Percentiles rank a stretch among this genome's conserved stretches.
Conservation (phyloP, 2,113 vertebrate species). For the Rhodinocichla rosea region DNA sequence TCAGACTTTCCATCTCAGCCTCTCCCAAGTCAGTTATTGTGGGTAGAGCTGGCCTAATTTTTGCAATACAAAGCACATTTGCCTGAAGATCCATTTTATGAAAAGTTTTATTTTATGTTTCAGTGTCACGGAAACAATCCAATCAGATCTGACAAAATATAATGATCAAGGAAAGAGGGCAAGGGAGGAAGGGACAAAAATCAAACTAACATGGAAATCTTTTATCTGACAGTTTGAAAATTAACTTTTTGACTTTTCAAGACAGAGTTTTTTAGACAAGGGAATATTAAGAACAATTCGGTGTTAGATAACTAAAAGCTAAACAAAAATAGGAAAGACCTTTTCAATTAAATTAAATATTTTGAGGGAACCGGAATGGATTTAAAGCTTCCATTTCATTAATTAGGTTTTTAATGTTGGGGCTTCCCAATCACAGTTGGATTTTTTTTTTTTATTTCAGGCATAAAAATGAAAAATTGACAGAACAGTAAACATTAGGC, state of each 20-base stretch:
- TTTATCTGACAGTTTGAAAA: background rate
- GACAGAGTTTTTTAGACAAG: background rate
- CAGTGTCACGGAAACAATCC: background rate
- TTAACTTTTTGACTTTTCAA: background rate
- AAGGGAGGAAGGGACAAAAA: background rate
- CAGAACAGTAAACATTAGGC: background rate
- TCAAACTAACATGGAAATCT: background rate
- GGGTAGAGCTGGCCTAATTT: background rate
- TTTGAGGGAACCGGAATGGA: background rate
- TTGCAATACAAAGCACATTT: background rate
- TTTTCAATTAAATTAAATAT: background rate
- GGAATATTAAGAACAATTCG: background rate
- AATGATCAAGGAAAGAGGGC: background rate
- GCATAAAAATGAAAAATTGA: background rate
- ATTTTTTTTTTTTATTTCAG: background rate
- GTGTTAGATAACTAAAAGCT: background rate
- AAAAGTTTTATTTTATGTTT: background rate
- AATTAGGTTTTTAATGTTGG: background rate
- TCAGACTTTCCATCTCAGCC: background rate
- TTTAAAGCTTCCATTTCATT: background rate
- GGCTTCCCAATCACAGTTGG: background rate
- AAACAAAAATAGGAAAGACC: background rate
- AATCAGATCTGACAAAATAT: background rate
- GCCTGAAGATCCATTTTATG: background rate
- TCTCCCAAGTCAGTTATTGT: background rate